Evolutionary conservation across 2,888 invertebrate genomes (phyloP).

Genomic region (Drosophila koepferae): DNA sequence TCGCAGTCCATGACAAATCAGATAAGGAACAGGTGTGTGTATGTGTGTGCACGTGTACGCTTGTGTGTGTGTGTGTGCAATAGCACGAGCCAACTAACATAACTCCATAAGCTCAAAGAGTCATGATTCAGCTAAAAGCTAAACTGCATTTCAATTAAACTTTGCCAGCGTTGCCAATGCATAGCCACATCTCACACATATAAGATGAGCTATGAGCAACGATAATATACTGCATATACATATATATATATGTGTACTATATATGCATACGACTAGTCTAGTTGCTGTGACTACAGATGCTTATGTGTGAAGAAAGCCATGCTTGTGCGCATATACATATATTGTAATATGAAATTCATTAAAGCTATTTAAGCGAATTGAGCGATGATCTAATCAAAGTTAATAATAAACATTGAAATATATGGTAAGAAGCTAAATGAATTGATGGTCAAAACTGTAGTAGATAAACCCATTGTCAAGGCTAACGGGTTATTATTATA

Average conservation of each 20-base stretch:
- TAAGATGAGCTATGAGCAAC: neutral
- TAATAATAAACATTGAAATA: conserved; percentile 21
- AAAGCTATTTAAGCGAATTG: conserved; percentile 3
- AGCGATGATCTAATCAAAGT: conserved; percentile 46
- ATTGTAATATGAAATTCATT: conserved; percentile 7
- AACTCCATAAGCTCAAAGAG: neutral
- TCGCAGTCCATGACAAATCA: conserved; percentile 46
- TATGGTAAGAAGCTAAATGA: conserved; percentile 14
- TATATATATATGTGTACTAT: neutral
- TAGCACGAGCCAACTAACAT: conserved; percentile 47
- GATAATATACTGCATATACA: neutral
- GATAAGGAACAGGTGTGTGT: conserved; percentile 52
- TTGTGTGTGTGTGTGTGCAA: conserved; percentile 56
- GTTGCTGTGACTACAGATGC: conserved; percentile 4
- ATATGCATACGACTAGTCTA: conserved; percentile 22
- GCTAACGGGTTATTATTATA: conserved; percentile 4
- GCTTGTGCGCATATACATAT: neutral
- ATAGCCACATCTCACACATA: neutral
- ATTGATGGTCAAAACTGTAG: conserved; percentile 7
- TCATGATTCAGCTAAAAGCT: conserved; percentile 22
- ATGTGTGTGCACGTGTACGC: conserved; percentile 52
- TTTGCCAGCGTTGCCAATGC: neutral
- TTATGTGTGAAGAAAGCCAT: conserved; percentile 18
- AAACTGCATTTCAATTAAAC: conserved; percentile 35
- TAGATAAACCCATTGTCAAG: conserved; percentile 22